Base-by-base conservation (phyloP, 2,888 invertebrate genomes). In the Alloscopus bannaensis region DNA sequence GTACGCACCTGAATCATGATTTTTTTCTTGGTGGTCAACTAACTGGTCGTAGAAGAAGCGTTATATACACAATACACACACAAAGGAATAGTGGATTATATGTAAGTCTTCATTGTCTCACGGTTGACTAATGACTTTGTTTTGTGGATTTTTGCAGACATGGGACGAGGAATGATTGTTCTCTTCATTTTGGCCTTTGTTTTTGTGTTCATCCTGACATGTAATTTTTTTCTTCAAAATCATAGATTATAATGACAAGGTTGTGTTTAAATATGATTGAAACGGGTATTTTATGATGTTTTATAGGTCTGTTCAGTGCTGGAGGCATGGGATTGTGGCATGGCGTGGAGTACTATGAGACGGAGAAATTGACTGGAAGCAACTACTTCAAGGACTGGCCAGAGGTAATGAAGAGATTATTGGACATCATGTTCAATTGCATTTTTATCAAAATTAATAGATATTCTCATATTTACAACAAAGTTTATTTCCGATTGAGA, bases 281-380 rank as follows among this genome's bases (percentile, higher is more conserved):
- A 6, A 36, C 36, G 36, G 6, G 6, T 13, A 36, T 36, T n/a
- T n/a, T 36, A 13, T 13, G 13, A 36, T 29, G 45, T 31, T 52
- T 52, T 65, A 36, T 52, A 94, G 97, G 96, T 89, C 89, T 98
- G 81, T 89, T 97, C 87, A 93, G 96, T 84, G 97, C 97, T 36
- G 96, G 96, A 79, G 96, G 94, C 52, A 98, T 98, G 97, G 97
- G 96, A 52, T 90, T 97, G 60, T 97, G 97, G 97, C 97, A 97
- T 88, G 96, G 96, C 69, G 96, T 96, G 29, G 97, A 97, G 89
- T 97, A 97, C 89, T 96, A 95, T 88, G 97, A 98, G 89, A 95
- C 95, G 87, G 96, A 97, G 89, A 95, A 96, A 88, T 93, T 96
- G 60, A 95, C 96, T 71, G 96, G 96, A 78, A 95, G 95, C 87